A percentile compares a stretch with the other conserved stretches of the same genome.
phyloP scores from a whole-genome alignment of 2,797 vertebrate genomes.

The Anguilla obscura region DNA sequence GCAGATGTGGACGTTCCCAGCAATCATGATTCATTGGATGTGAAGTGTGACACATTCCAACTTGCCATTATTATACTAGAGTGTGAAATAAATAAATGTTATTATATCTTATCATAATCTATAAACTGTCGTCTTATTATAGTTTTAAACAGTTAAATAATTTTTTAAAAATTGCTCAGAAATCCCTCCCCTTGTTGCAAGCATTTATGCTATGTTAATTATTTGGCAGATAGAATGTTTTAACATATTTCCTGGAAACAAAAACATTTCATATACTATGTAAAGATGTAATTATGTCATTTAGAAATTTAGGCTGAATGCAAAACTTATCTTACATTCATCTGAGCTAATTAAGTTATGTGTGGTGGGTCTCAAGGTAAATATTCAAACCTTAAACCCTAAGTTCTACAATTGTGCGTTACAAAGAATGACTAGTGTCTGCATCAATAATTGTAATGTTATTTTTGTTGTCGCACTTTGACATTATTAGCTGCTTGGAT shows the following conservation, averaged over 20 bases:
- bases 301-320: background rate
- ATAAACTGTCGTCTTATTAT: background rate
- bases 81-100: conserved; percentile 63
- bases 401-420: background rate
- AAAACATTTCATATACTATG: too few species aligned
- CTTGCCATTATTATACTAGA: conserved; percentile 56
- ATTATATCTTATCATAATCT: conserved; percentile 49
- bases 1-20: conserved; percentile 66
- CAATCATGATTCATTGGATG: conserved; percentile 73
- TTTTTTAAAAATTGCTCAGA: conserved; percentile 37
- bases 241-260: too few species aligned
- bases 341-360: background rate
- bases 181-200: conserved; percentile 62
- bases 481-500: background rate
- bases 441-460: background rate
- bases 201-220: conserved; percentile 55
- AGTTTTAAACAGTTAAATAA: too few species aligned
- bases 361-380: background rate
- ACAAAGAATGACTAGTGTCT: background rate
- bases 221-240: background rate
- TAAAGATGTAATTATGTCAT: background rate
- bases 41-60: conserved; percentile 64
- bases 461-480: background rate
- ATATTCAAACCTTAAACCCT: background rate
- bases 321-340: background rate